Conservation (phyloP, 2,113 vertebrate genomes). For the Channa argus region DNA sequence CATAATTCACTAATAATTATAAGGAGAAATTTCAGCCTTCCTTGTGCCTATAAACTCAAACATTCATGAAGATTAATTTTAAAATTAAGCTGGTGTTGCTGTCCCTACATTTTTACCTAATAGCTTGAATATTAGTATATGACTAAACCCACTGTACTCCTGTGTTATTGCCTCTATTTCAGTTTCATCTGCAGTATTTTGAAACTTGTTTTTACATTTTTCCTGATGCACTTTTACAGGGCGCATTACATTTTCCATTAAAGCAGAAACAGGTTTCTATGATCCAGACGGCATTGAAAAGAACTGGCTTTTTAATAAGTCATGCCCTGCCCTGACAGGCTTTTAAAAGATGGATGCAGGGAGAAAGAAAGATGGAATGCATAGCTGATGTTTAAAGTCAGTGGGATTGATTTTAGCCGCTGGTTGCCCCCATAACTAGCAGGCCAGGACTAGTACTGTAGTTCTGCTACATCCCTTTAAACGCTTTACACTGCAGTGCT, state of each 20-base stretch:
- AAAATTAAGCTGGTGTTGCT: not conserved
- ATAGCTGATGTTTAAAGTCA: constrained; percentile 12
- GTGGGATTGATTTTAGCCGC: constrained; percentile 34
- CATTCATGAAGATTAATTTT: not conserved
- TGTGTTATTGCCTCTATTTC: too few relatives aligned
- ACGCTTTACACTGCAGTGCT: constrained; percentile 77
- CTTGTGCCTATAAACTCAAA: constrained; percentile 3
- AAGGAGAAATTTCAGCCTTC: not conserved
- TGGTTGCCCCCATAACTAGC: constrained; percentile 24
- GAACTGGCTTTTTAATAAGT: constrained; percentile 8
- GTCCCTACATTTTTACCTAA: not conserved
- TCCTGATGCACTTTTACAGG: not conserved
- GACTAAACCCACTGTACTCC: not conserved
- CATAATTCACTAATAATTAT: too few relatives aligned
- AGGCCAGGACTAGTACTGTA: constrained; percentile 6
- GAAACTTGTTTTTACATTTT: too few relatives aligned
- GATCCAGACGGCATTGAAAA: not conserved
- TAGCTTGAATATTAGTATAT: too few relatives aligned
- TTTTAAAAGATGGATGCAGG: constrained; percentile 18
- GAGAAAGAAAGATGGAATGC: not conserved
- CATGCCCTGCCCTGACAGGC: not conserved
- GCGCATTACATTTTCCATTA: not conserved
- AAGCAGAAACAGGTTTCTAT: constrained; percentile 2
- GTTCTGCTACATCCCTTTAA: constrained; percentile 57
- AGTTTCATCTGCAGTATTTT: constrained; percentile 19